Percentiles rank a stretch among this genome's conserved stretches.
Evolutionary conservation across 2,113 vertebrate genomes (phyloP).

Genomic region (Choloepus hoffmanni): DNA sequence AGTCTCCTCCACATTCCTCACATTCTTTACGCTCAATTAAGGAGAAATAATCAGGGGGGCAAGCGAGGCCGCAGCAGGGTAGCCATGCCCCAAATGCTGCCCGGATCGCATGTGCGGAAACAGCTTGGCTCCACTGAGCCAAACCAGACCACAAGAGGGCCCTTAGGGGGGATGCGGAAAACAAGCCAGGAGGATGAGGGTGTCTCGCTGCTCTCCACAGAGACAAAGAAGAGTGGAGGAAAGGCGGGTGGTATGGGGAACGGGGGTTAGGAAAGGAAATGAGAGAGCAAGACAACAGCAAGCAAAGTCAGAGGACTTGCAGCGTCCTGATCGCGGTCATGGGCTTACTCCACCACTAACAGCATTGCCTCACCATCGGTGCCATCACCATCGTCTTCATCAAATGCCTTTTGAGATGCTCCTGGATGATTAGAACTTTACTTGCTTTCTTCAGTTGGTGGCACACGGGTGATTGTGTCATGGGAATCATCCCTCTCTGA

Average conservation of each 20-base stretch:
- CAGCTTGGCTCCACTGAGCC: neutral
- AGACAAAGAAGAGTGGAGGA: neutral
- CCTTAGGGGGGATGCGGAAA: neutral
- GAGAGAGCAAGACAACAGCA: neutral
- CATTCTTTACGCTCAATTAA: slow-evolving; percentile 83
- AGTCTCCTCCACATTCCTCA: slow-evolving; percentile 73
- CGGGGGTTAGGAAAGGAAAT: neutral
- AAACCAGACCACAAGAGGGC: neutral
- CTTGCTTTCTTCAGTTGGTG: neutral
- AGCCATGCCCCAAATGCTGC: neutral
- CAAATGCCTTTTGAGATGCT: neutral
- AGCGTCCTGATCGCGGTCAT: neutral
- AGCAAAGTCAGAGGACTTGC: neutral
- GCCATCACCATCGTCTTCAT: neutral
- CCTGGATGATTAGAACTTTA: neutral
- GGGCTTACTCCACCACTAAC: fast-evolving
- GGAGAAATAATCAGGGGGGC: slow-evolving; percentile 80
- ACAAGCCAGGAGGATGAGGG: neutral
- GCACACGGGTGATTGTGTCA: neutral
- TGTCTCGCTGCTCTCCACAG: neutral
- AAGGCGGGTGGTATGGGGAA: neutral
- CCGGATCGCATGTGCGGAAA: neutral
- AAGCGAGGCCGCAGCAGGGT: slow-evolving; percentile 35
- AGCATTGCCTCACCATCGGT: neutral
- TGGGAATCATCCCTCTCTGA: neutral